Evolutionary conservation across 2,797 vertebrate genomes (phyloP), one percentile per base, ranked within the genome.

Genomic region (Siniperca scherzeri): DNA sequence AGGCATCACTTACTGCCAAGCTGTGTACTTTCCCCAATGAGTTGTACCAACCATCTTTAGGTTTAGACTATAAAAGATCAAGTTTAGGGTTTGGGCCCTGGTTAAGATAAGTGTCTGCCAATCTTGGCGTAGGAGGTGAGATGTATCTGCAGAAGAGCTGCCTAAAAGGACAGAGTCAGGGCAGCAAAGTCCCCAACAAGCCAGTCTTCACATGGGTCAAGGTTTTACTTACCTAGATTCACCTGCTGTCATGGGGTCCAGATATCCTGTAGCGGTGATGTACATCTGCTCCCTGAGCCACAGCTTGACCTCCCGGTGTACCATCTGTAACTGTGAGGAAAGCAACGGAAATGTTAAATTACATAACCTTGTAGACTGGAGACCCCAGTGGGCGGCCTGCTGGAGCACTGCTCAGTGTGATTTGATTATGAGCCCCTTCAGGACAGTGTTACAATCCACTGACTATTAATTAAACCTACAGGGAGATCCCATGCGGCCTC

Each of bases 401-500:
- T 44, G 84, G 76, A 81, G 70, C 83, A 33, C 33, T 44, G 64
- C 89, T 83, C 59, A 27, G 67, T 77, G 80, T 78, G 85, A 91
- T 89, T 76, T 83, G 66, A 89, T 91, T 83, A 88, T 22, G 38
- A 85, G 40, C 56, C 38, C 89, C 85, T 78, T 85, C 78, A 86
- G 86, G 85, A 70, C 72, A 62, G 61, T 65, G 60, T 80, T 72
- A 81, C 67, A 75, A 86, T 76, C 60, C 69, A 65, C 75, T 38
- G 48, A 83, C 55, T 83, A 80, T 86, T 93, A 91, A 94, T 93
- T 93, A 93, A 91, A 83, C 81, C 87, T 74, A 78, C 72, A 38
- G 86, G 83, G 83, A 88, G 80, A 80, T 46, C 80, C 79, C 77
- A 78, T 55, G 86, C 14, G 19, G 88, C 77, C 70, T 76, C 81